phyloP scores from a whole-genome alignment of 2,888 invertebrate genomes.

The Diplazon laetatorius region DNA sequence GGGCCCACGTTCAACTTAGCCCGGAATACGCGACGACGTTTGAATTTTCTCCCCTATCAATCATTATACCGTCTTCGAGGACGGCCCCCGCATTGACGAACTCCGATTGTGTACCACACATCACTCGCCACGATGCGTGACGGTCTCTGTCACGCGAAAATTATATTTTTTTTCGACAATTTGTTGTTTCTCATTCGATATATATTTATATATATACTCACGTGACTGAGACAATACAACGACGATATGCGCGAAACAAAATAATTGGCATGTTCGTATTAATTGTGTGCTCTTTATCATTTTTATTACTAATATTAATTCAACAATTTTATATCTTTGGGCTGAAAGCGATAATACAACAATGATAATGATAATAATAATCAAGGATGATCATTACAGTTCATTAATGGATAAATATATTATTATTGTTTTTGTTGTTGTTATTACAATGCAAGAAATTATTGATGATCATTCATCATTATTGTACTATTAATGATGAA shows the following conservation, averaged over 20 bases:
- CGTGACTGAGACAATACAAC: neutral
- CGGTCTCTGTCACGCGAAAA: neutral
- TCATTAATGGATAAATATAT: too few species aligned
- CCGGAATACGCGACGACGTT: constrained; percentile 40
- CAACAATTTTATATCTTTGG: too few species aligned
- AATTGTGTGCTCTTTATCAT: neutral
- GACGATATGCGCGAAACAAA: neutral
- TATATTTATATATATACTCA: too few species aligned
- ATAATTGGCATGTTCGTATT: neutral
- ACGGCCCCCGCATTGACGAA: constrained; percentile 39
- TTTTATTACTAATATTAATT: neutral
- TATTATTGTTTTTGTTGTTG: too few species aligned
- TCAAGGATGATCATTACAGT: too few species aligned
- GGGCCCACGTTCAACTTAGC: constrained; percentile 33
- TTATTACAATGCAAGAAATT: too few species aligned
- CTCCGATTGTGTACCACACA: constrained; percentile 2
- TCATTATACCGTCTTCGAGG: constrained; percentile 59
- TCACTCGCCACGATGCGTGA: neutral
- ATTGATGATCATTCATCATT: neutral
- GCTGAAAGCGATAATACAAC: too few species aligned
- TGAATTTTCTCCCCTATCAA: constrained; percentile 69
- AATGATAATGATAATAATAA: too few species aligned
- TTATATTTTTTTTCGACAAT: neutral
- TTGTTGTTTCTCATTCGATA: too few species aligned
- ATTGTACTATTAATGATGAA: neutral